These are phyloP conservation scores for Protosalanx chinensis DNA, from an alignment of 2,797 vertebrate species.

Conservation along the genomic window DNA sequence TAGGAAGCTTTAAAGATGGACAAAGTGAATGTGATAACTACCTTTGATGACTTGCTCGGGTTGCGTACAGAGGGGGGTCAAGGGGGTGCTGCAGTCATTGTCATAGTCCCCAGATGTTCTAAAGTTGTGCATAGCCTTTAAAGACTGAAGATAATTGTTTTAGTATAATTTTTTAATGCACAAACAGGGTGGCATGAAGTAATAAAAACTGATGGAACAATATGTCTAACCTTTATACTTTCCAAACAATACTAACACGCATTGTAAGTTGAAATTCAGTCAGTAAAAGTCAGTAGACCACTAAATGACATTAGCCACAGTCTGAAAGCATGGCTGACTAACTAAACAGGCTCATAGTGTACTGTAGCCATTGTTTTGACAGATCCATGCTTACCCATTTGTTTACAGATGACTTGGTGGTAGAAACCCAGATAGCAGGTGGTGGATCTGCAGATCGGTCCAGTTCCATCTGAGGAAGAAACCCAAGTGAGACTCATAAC, in stretches of 20 bases:
- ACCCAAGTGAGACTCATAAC: slow-evolving; percentile 16
- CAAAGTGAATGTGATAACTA: slow-evolving; percentile 48
- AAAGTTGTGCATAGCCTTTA: slow-evolving; percentile 99
- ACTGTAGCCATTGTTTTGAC: slow-evolving; percentile 15
- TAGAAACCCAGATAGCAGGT: slow-evolving; percentile 96
- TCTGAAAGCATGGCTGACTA: not conserved
- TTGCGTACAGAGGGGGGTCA: slow-evolving; percentile 92
- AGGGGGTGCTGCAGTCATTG: slow-evolving; percentile 91
- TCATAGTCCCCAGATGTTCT: slow-evolving; percentile 96
- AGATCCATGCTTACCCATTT: slow-evolving; percentile 87
- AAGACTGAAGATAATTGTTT: slow-evolving; percentile 69
- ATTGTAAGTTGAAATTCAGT: no score
- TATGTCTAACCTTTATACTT: no score
- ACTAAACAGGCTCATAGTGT: not conserved
- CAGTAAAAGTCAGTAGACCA: no score
- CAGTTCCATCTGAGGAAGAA: slow-evolving; percentile 89
- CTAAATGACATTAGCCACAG: slow-evolving; percentile 17
- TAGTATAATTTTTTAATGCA: not conserved
- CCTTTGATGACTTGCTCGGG: slow-evolving; percentile 98
- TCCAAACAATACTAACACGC: no score
- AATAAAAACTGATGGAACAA: no score
- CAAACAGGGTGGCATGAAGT: no score
- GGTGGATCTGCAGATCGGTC: slow-evolving; percentile 96
- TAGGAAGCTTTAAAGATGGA: not conserved
- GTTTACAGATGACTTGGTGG: slow-evolving; percentile 97